phyloP scores from a whole-genome alignment of 2,888 invertebrate species.

The Exephanes ischioxanthus region DNA sequence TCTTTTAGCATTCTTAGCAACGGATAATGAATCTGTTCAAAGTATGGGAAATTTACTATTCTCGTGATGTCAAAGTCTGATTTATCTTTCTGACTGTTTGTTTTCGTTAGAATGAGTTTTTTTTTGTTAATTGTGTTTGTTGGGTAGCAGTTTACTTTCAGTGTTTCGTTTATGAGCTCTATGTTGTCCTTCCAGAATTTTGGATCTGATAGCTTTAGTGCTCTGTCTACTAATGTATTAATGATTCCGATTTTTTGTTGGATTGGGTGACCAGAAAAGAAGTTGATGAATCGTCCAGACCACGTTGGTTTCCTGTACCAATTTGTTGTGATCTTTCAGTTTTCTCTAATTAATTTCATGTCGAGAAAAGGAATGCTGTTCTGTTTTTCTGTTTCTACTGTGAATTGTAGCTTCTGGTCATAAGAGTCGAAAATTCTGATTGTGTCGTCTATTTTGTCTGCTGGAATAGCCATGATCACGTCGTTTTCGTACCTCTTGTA shows the following conservation, averaged over 20 bases:
- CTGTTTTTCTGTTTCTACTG: slow-evolving; percentile 4
- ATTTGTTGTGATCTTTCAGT: slow-evolving; percentile 19
- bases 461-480: slow-evolving; percentile 8
- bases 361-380: slow-evolving; percentile 32
- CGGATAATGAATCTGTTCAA: background rate
- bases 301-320: slow-evolving; percentile 55
- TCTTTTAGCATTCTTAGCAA: background rate
- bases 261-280: slow-evolving; percentile 26
- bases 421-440: background rate
- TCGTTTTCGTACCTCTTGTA: background rate
- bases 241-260: slow-evolving; percentile 26
- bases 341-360: slow-evolving; percentile 7
- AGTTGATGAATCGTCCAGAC: slow-evolving; percentile 37
- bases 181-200: slow-evolving; percentile 21
- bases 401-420: slow-evolving; percentile 35
- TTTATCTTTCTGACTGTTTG: background rate
- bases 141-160: background rate
- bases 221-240: slow-evolving; percentile 18
- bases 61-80: background rate
- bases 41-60: background rate
- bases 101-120: background rate
- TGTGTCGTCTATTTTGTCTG: background rate
- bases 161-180: slow-evolving; percentile 12
- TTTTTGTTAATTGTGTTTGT: background rate
- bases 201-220: background rate